Base-by-base conservation (phyloP, 2,888 invertebrate species). In the Lottia scabra region DNA sequence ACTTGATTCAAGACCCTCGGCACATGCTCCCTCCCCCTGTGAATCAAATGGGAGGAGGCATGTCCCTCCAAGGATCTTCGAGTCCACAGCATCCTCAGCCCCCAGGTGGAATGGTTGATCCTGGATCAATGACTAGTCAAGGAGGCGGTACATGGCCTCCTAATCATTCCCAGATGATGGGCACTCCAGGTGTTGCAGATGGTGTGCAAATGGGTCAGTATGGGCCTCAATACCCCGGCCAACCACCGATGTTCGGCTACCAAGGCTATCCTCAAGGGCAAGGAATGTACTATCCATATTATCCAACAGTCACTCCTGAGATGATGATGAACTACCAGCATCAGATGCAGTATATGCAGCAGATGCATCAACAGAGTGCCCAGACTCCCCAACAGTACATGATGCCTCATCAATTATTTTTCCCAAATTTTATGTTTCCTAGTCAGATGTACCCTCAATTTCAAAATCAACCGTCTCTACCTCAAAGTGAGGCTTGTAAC, bases 161-260 rank as follows among this genome's bases (percentile, higher is more conserved):
- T 68, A 71, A 48, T 56, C 45, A 4, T 19, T 12, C 43, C 30
- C 45, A 23, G 64, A 72, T 43, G 65, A 63, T 43, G 48, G 46
- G 72, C 2, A 80, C 78, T n/a, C 81, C 78, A 16, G 80, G 80
- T 19, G 78, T 69, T 64, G 74, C 78, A 65, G 79, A 77, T 12
- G 72, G 38, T 38, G 63, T 63, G 38, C 16, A 48, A 71, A 68
- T 44, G 43, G 74, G 19, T 70, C 72, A 62, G 70, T 76, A 44
- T 67, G n/a, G n/a, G n/a, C 73, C 10, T 75, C 75, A 62, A 69
- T 72, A 6, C 68, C 71, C 23, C 63, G 48, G 56, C 71, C 76
- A 48, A 64, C 70, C 0, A 67, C 73, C n/a, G 43, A 72, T n/a
- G 72, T 64, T 26, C n/a, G 44, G 43, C n/a, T 19, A 38, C 23